A percentile compares a stretch with the other conserved stretches of the same genome.
phyloP scores from a whole-genome alignment of 2,888 invertebrate genomes.

The Ophion ellenae region DNA sequence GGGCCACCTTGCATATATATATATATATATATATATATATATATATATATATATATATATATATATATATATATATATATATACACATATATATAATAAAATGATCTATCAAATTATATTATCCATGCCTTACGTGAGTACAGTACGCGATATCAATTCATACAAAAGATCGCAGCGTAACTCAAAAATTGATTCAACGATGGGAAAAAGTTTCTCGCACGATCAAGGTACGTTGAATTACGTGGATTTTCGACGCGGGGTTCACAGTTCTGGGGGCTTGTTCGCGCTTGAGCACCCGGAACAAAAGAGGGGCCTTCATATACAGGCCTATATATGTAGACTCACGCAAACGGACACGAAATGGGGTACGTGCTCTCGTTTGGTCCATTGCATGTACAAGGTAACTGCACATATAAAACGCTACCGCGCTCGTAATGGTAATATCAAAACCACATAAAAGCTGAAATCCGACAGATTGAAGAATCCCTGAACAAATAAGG shows the following conservation, averaged over 20 bases:
- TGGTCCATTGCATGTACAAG: slow-evolving; percentile 29
- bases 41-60: no score
- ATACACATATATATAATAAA: no score
- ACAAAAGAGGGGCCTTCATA: slow-evolving; percentile 19
- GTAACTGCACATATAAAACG: slow-evolving; percentile 17
- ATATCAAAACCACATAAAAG: slow-evolving; percentile 78
- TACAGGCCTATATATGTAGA: neutral
- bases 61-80: no score
- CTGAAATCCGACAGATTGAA: slow-evolving; percentile 73
- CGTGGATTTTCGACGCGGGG: slow-evolving; percentile 39
- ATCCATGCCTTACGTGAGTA: no score
- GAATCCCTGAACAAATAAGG: slow-evolving; percentile 70
- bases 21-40: no score
- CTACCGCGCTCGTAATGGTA: slow-evolving; percentile 68
- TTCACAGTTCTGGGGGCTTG: slow-evolving; percentile 48
- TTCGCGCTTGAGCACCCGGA: slow-evolving; percentile 62
- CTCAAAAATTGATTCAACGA: slow-evolving; percentile 11
- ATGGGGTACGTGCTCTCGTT: slow-evolving; percentile 30
- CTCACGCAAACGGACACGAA: slow-evolving; percentile 18
- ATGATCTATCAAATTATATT: no score
- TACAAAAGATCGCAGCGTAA: slow-evolving; percentile 10
- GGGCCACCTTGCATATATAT: no score
- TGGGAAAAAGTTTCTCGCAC: slow-evolving; percentile 55
- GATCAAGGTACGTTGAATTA: slow-evolving; percentile 41
- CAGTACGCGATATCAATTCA: no score